phyloP scores from a whole-genome alignment of 2,113 vertebrate genomes.

The Brachypodius melanocephalos region DNA sequence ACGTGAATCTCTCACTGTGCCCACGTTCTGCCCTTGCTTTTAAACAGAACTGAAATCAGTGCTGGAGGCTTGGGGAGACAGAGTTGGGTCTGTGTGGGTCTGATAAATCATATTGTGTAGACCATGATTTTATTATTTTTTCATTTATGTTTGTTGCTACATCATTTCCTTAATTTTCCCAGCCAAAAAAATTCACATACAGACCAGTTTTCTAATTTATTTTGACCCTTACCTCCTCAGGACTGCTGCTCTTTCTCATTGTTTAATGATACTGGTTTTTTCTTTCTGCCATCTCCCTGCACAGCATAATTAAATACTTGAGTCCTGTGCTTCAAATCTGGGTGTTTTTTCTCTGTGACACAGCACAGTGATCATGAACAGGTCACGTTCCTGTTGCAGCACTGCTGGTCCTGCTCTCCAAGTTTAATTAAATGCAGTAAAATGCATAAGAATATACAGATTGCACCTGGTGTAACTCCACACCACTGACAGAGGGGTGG shows the following conservation, averaged over 20 bases:
- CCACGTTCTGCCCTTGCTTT: background rate
- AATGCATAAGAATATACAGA: background rate
- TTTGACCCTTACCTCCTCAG: background rate
- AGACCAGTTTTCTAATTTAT: background rate
- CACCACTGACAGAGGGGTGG: background rate
- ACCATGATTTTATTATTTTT: conserved; percentile 23
- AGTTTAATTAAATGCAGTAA: background rate
- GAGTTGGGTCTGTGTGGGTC: background rate
- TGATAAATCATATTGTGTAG: background rate
- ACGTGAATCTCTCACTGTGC: background rate
- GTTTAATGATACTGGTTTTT: background rate
- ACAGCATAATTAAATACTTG: conserved; percentile 1
- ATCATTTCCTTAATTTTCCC: conserved; percentile 46
- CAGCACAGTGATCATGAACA: background rate
- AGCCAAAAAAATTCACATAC: background rate
- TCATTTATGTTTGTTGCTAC: background rate
- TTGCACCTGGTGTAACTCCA: background rate
- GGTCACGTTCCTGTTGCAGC: background rate
- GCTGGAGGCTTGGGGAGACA: background rate
- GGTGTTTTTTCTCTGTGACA: background rate
- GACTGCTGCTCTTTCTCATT: background rate
- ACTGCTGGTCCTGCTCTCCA: background rate
- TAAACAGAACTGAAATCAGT: background rate
- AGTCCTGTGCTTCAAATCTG: background rate
- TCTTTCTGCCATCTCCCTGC: background rate